Conservation (phyloP, 2,113 vertebrate genomes). For the Mesoclemmys tuberculata region DNA sequence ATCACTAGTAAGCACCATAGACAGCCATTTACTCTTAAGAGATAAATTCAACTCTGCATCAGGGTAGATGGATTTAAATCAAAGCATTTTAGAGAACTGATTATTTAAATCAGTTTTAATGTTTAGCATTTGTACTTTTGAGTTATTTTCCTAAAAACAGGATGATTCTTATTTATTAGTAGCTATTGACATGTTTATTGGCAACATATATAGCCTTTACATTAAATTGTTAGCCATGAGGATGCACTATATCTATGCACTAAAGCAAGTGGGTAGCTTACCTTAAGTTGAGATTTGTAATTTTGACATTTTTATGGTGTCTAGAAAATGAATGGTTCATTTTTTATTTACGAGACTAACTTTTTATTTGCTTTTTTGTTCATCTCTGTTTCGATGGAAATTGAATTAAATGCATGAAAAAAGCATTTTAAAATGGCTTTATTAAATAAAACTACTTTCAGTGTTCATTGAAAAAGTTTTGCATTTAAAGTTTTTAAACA, state of each 20-base stretch:
- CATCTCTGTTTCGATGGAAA: background rate
- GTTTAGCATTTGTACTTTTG: background rate
- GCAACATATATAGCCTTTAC: background rate
- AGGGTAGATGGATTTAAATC: background rate
- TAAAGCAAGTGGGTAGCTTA: background rate
- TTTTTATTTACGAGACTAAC: background rate
- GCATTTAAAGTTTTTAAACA: background rate
- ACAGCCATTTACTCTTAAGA: background rate
- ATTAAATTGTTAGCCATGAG: background rate
- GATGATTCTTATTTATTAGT: background rate
- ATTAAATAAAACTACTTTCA: background rate
- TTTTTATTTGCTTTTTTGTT: background rate
- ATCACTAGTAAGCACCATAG: background rate
- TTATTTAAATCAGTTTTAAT: background rate
- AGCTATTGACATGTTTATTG: background rate
- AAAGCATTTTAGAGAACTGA: background rate
- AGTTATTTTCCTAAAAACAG: background rate
- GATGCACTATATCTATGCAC: background rate
- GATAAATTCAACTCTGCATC: background rate
- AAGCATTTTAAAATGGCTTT: background rate
- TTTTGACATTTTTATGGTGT: background rate
- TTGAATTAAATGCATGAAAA: background rate
- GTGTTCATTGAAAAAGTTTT: background rate
- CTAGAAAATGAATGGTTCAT: background rate
- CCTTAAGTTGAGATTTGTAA: background rate